phyloP scores from a whole-genome alignment of 2,888 invertebrate species.

The Coleophora flavipennella region DNA sequence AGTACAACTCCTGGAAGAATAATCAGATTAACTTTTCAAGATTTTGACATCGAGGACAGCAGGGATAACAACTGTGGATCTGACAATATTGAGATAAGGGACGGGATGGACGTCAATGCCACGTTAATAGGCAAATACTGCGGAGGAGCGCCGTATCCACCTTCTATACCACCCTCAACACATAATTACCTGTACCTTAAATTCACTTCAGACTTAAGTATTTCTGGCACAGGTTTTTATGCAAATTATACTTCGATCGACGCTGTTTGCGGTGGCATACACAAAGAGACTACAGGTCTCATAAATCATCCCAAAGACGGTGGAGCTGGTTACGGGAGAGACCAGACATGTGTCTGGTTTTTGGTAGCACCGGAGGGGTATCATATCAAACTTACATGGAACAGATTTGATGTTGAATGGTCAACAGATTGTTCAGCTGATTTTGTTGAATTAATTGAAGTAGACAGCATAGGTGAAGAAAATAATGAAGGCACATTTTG shows the following conservation, averaged over 20 bases:
- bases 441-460: constrained; percentile 78
- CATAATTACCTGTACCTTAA: constrained; percentile 81
- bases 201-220: constrained; percentile 74
- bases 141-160: constrained; percentile 62
- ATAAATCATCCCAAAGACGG: constrained; percentile 75
- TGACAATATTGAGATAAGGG: constrained; percentile 74
- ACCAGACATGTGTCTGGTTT: constrained; percentile 80
- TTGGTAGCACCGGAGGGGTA: constrained; percentile 79
- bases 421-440: constrained; percentile 74
- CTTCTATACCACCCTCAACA: constrained; percentile 76
- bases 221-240: constrained; percentile 78
- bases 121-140: constrained; percentile 80
- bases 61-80: constrained; percentile 39
- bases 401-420: constrained; percentile 78
- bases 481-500: constrained; percentile 75
- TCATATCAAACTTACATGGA: constrained; percentile 82
- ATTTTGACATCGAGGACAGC: constrained; percentile 76
- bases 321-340: constrained; percentile 40
- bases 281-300: constrained; percentile 71
- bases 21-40: constrained; percentile 76
- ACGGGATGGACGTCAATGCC: constrained; percentile 77
- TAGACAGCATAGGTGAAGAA: constrained; percentile 60
- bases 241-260: constrained; percentile 81
- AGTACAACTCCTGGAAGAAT: constrained; percentile 74
- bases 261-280: constrained; percentile 82